These are phyloP conservation scores for Zeugodacus cucurbitae DNA, from an alignment of 1,140 invertebrate genomes.

Conservation along the genomic window DNA sequence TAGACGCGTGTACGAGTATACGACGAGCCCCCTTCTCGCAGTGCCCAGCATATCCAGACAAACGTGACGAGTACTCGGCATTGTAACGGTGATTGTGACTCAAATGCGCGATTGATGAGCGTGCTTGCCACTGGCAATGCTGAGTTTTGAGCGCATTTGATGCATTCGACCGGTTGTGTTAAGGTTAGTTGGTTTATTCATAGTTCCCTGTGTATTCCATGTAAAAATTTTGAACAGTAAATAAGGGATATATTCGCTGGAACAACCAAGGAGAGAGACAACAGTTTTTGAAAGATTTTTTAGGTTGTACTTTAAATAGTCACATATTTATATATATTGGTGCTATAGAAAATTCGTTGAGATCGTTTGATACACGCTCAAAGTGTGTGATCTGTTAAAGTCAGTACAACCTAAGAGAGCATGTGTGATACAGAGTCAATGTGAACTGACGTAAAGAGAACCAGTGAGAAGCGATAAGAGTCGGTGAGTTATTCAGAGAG, in stretches of 20 bases:
- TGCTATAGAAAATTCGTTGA: no score
- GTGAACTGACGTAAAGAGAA: no score
- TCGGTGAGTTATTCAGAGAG: no score
- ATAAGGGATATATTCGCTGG: background rate
- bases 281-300: background rate
- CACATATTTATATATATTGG: no score
- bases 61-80: background rate
- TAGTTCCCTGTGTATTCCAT: background rate
- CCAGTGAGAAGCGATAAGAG: no score
- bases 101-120: conserved; percentile 17
- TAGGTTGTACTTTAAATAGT: no score
- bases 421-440: no score
- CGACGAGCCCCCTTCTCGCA: background rate
- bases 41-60: background rate
- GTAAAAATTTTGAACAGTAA: background rate
- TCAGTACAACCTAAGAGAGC: no score
- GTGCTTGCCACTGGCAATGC: background rate
- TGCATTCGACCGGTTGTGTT: background rate
- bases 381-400: no score
- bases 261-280: background rate
- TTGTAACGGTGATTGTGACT: background rate
- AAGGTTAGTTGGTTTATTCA: background rate
- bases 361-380: no score
- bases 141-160: background rate
- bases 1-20: background rate